Evolutionary conservation across 2,888 invertebrate species (phyloP).

Genomic region (Scaptomyza parva): DNA sequence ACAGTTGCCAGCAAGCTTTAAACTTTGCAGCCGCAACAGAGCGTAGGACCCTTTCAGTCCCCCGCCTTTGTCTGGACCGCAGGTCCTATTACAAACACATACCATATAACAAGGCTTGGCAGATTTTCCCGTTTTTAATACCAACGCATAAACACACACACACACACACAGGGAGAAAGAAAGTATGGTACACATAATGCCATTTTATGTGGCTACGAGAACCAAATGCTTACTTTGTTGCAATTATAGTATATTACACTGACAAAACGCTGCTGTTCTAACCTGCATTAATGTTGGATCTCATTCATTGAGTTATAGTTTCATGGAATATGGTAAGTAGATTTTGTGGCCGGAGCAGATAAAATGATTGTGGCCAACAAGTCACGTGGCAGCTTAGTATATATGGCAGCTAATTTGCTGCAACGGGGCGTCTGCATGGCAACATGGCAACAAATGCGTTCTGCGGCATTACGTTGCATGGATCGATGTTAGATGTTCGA

Average conservation of each 20-base stretch:
- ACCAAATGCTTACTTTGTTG: conserved; percentile 54
- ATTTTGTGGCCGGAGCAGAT: conserved; percentile 28
- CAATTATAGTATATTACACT: conserved; percentile 28
- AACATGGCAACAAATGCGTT: conserved; percentile 8
- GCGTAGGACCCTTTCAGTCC: neutral
- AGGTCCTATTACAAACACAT: conserved; percentile 61
- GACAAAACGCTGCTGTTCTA: neutral
- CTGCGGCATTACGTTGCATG: conserved; percentile 11
- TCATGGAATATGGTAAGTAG: conserved; percentile 45
- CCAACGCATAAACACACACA: conserved; percentile 14
- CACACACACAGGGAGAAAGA: neutral
- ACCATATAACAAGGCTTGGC: conserved; percentile 56
- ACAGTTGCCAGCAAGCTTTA: conserved; percentile 68
- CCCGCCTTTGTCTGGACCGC: conserved; percentile 36
- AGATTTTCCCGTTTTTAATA: conserved; percentile 59
- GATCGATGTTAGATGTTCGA: conserved; percentile 40
- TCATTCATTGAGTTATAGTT: conserved; percentile 9
- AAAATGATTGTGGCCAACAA: conserved; percentile 29
- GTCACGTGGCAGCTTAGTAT: conserved; percentile 39
- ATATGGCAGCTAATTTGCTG: conserved; percentile 10
- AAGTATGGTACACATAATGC: conserved; percentile 50
- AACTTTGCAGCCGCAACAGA: conserved; percentile 53
- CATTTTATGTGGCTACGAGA: conserved; percentile 62
- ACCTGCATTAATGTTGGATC: neutral
- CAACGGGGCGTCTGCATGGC: neutral